Percentiles rank a stretch among this genome's conserved stretches.
These are phyloP conservation scores for Daboia siamensis DNA, from an alignment of 2,113 vertebrate species.

Conservation along the genomic window DNA sequence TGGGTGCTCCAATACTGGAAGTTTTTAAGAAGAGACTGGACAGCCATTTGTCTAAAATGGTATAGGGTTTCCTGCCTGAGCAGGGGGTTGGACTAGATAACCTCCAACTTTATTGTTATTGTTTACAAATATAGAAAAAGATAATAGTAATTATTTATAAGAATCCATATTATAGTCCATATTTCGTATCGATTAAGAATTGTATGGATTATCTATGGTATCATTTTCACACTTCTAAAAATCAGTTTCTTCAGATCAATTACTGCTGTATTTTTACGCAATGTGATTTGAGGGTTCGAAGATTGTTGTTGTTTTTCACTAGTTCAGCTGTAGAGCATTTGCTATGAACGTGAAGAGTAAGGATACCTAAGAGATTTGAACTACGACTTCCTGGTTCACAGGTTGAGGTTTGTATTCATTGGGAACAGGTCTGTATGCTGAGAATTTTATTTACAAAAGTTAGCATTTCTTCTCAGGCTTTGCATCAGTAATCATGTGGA, in stretches of 20 bases:
- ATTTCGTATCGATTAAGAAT: not conserved
- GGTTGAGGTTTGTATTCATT: not conserved
- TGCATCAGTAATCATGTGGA: slow-evolving; percentile 8
- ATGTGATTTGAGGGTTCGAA: not conserved
- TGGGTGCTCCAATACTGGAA: no score
- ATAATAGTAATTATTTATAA: not conserved
- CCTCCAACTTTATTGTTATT: no score
- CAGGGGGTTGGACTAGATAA: no score
- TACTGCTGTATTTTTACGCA: not conserved
- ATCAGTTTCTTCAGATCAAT: not conserved
- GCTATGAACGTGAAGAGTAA: not conserved
- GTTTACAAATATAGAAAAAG: not conserved
- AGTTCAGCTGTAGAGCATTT: not conserved
- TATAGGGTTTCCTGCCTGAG: no score
- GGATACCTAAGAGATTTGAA: not conserved
- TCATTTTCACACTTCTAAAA: not conserved
- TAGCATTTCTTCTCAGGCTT: not conserved
- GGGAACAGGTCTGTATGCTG: not conserved
- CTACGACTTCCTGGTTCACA: not conserved
- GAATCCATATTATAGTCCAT: not conserved
- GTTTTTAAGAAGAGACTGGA: no score
- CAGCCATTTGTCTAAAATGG: no score
- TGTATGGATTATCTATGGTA: not conserved
- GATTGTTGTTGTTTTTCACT: not conserved
- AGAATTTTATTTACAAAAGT: not conserved